These are phyloP conservation scores for Eristalis tenax DNA, from an alignment of 2,888 invertebrate species.

Conservation along the genomic window DNA sequence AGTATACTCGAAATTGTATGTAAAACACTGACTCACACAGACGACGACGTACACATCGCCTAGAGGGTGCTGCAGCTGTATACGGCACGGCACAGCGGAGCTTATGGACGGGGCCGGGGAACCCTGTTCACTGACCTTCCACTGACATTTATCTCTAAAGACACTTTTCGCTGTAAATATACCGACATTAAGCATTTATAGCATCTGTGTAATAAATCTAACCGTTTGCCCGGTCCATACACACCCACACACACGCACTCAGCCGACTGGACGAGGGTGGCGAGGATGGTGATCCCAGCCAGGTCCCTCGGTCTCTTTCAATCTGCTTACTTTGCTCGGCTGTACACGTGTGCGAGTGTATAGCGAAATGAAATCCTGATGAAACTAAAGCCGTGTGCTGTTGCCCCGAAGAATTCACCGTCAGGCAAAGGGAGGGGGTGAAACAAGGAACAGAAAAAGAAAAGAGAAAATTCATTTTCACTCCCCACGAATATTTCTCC, in stretches of 20 bases:
- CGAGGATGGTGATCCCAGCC: not conserved
- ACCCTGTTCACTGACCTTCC: conserved; percentile 60
- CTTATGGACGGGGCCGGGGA: not conserved
- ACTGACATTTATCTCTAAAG: conserved; percentile 65
- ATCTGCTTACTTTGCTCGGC: not conserved
- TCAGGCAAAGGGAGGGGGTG: not conserved
- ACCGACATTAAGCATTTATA: conserved; percentile 66
- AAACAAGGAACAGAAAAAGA: not conserved
- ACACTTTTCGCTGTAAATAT: conserved; percentile 57
- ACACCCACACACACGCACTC: conserved; percentile 6
- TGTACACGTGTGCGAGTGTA: not conserved
- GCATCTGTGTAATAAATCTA: conserved; percentile 67
- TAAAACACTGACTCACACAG: not conserved
- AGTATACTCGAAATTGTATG: conserved; percentile 12
- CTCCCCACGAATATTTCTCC: not conserved
- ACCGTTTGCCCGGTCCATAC: conserved; percentile 15
- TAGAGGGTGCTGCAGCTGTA: not conserved
- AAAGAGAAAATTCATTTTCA: not conserved
- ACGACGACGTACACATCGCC: not conserved
- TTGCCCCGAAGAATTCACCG: conserved; percentile 47
- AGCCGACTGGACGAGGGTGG: not conserved
- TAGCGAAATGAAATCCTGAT: conserved; percentile 31
- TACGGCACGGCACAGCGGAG: not conserved
- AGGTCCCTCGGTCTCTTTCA: not conserved
- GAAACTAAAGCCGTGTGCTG: conserved; percentile 43